phyloP scores from a whole-genome alignment of 2,113 vertebrate genomes.

The Nothobranchius kuhntae region DNA sequence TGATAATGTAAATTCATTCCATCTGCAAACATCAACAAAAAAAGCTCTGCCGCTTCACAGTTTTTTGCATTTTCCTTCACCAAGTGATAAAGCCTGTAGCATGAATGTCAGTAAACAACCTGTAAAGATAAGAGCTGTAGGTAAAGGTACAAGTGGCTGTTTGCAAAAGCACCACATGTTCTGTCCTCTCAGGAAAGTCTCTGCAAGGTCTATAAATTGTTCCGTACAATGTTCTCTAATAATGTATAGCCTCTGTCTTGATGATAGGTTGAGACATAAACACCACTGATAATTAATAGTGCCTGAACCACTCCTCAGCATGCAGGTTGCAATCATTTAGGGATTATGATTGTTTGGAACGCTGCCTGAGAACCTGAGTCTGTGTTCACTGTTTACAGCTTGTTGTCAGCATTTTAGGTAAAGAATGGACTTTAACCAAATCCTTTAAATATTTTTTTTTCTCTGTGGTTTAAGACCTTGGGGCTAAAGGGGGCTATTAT shows the following conservation, averaged over 20 bases:
- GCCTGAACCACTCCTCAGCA: constrained; percentile 5
- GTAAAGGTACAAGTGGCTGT: not conserved
- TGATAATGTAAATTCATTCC: too few species aligned
- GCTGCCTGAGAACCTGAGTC: constrained; percentile 10
- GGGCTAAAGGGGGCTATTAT: not conserved
- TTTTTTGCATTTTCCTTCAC: too few species aligned
- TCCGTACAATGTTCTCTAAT: not conserved
- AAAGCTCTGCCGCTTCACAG: too few species aligned
- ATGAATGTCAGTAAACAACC: not conserved
- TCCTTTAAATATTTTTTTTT: constrained; percentile 13
- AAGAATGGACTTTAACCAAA: constrained; percentile 27
- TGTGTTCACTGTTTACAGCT: constrained; percentile 22
- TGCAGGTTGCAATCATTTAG: constrained; percentile 20
- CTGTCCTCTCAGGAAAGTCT: not conserved
- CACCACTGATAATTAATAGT: constrained; percentile 16
- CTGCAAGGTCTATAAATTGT: constrained; percentile 8
- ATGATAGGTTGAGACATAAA: constrained; percentile 26
- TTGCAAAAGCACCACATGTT: too few species aligned
- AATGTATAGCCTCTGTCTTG: constrained; percentile 7
- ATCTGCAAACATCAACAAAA: too few species aligned
- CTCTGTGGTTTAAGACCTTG: constrained; percentile 2
- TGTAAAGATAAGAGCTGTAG: not conserved
- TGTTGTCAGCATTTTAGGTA: constrained; percentile 41
- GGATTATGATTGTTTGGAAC: constrained; percentile 16
- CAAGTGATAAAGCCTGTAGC: not conserved